phyloP scores from a whole-genome alignment of 2,797 vertebrate species.

The Pipistrellus nathusii region DNA sequence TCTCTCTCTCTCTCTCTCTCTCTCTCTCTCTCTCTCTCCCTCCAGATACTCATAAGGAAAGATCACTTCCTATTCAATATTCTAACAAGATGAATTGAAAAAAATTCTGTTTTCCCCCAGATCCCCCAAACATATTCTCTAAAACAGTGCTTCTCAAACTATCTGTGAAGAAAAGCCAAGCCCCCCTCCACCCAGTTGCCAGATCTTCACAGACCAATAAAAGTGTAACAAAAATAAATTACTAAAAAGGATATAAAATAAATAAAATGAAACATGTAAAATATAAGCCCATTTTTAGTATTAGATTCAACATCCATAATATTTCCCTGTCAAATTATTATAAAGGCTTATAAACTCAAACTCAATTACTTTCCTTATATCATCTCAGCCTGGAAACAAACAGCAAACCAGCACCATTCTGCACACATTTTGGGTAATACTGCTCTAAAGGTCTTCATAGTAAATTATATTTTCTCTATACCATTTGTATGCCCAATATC shows the following conservation, averaged over 20 bases:
- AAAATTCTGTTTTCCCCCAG: slow-evolving; percentile 14
- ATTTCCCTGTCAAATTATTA: slow-evolving; percentile 12
- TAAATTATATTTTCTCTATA: not conserved
- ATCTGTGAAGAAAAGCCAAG: not conserved
- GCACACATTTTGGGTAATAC: not conserved
- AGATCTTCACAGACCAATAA: slow-evolving; percentile 44
- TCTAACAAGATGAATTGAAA: slow-evolving; percentile 46
- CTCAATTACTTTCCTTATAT: slow-evolving; percentile 15
- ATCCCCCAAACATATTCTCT: not conserved
- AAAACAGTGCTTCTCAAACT: slow-evolving; percentile 51
- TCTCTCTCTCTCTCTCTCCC: too few relatives aligned
- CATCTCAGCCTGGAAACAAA: slow-evolving; percentile 37
- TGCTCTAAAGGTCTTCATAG: not conserved
- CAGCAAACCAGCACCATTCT: not conserved
- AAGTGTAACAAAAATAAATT: slow-evolving; percentile 55
- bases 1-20: not conserved
- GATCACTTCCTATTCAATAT: slow-evolving; percentile 41
- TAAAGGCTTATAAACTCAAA: slow-evolving; percentile 38
- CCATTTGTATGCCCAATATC: not conserved
- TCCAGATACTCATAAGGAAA: slow-evolving; percentile 49
- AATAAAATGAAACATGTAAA: slow-evolving; percentile 41
- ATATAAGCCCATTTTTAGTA: slow-evolving; percentile 13
- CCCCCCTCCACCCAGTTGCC: not conserved
- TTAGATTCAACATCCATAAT: slow-evolving; percentile 27
- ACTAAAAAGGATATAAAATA: slow-evolving; percentile 34